phyloP scores from a whole-genome alignment of 1,140 invertebrate genomes.

The Apolygus lucorum region DNA sequence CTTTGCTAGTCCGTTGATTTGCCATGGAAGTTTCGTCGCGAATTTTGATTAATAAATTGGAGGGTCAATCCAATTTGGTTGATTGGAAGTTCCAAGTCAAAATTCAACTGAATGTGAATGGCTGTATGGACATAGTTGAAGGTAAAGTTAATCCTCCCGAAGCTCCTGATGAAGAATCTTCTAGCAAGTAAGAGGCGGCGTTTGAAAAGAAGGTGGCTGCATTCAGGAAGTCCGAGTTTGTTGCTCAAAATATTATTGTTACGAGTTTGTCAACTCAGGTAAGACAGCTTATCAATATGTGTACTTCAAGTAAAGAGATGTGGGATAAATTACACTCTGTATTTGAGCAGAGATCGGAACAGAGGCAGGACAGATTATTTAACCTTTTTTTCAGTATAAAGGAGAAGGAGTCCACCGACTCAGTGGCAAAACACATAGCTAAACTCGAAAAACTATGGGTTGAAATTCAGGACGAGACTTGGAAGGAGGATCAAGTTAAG shows the following conservation, averaged over 20 bases:
- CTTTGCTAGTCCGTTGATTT: no score
- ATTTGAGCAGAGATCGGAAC: slow-evolving; percentile 34
- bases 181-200: neutral
- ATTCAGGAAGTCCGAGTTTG: slow-evolving; percentile 14
- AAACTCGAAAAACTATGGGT: slow-evolving; percentile 31
- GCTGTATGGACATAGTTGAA: slow-evolving; percentile 15
- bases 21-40: neutral
- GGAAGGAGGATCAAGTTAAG: slow-evolving; percentile 28
- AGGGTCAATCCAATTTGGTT: slow-evolving; percentile 17
- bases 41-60: slow-evolving; percentile 17
- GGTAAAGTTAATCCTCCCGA: slow-evolving; percentile 12
- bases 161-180: neutral
- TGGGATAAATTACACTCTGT: slow-evolving; percentile 32
- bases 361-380: slow-evolving; percentile 33
- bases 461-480: slow-evolving; percentile 35
- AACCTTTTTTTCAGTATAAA: slow-evolving; percentile 34
- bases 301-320: slow-evolving; percentile 29
- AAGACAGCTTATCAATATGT: slow-evolving; percentile 17
- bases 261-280: slow-evolving; percentile 25
- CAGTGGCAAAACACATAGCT: slow-evolving; percentile 33
- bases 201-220: neutral
- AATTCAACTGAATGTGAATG: slow-evolving; percentile 14
- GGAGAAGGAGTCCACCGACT: slow-evolving; percentile 30
- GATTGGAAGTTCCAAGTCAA: slow-evolving; percentile 25
- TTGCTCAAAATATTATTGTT: slow-evolving; percentile 20